These are phyloP conservation scores for Lepeophtheirus nordmannii DNA, from an alignment of 2,888 invertebrate species.

Conservation along the genomic window DNA sequence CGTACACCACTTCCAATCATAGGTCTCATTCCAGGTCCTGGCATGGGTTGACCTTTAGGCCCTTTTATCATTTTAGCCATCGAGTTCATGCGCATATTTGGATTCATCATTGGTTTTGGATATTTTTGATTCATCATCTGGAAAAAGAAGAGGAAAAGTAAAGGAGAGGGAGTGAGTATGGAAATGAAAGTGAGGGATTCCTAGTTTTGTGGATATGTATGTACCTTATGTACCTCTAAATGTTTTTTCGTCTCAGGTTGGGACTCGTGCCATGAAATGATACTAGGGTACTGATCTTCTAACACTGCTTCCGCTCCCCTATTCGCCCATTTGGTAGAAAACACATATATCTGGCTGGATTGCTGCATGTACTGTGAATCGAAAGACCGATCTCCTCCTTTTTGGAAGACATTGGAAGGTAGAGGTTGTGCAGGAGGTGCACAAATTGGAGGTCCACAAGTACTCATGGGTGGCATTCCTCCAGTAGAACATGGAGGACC, in stretches of 20 bases:
- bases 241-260: conserved; percentile 88
- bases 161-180: too few species aligned
- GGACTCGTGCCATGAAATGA: conserved; percentile 85
- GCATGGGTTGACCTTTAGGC: conserved; percentile 28
- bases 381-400: conserved; percentile 48
- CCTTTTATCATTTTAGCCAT: conserved; percentile 30
- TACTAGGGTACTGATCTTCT: conserved; percentile 72
- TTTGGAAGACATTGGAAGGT: conserved; percentile 59
- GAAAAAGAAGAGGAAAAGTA: background rate
- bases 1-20: conserved; percentile 28
- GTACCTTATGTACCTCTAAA: conserved; percentile 50
- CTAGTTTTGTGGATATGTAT: too few species aligned
- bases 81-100: conserved; percentile 22
- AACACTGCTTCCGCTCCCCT: conserved; percentile 83
- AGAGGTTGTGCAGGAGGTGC: conserved; percentile 38
- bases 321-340: conserved; percentile 82
- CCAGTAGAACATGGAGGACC: background rate
- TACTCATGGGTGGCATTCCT: conserved; percentile 23
- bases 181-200: too few species aligned
- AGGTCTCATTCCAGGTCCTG: conserved; percentile 28
- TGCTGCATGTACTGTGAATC: conserved; percentile 82
- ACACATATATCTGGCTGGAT: conserved; percentile 94
- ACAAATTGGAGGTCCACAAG: conserved; percentile 27
- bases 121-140: conserved; percentile 22
- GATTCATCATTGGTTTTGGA: conserved; percentile 22